These are phyloP conservation scores for Actenoides hombroni DNA, from an alignment of 2,113 vertebrate genomes.

Conservation along the genomic window DNA sequence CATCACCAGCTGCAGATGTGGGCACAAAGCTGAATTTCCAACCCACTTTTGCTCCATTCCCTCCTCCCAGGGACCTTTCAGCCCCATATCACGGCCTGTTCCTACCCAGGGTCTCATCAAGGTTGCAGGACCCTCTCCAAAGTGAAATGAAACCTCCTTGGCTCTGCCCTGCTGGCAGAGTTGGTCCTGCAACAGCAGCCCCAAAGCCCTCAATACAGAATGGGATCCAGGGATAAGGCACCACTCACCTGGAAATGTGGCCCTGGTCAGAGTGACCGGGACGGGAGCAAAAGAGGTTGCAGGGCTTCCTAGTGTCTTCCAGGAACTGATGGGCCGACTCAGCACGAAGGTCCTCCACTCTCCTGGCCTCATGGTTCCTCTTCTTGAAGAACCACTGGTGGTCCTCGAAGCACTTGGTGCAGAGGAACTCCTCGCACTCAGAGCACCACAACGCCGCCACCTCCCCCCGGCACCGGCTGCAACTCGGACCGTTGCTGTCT, in stretches of 20 bases:
- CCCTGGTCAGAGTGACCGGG: constrained; percentile 17
- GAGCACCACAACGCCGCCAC: constrained; percentile 60
- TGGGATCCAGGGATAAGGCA: background rate
- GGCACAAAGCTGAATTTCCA: background rate
- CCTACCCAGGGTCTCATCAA: background rate
- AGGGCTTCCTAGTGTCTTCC: constrained; percentile 34
- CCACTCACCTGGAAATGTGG: background rate
- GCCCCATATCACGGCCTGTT: background rate
- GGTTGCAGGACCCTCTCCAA: background rate
- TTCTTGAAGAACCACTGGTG: constrained; percentile 76
- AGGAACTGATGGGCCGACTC: constrained; percentile 55
- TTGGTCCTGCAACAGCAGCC: background rate
- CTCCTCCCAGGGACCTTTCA: background rate
- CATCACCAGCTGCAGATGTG: background rate
- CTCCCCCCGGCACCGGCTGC: constrained; percentile 35
- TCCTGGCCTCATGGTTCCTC: constrained; percentile 42
- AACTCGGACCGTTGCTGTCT: accelerated
- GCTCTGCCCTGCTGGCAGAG: background rate
- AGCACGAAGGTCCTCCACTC: constrained; percentile 34
- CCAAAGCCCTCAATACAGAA: background rate
- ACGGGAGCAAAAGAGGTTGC: constrained; percentile 72
- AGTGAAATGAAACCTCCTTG: background rate
- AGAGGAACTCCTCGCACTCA: constrained; percentile 72
- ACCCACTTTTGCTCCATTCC: background rate
- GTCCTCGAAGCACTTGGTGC: constrained; percentile 53